These are phyloP conservation scores for Phyllotreta striolata DNA, from an alignment of 2,888 invertebrate species.

Conservation along the genomic window DNA sequence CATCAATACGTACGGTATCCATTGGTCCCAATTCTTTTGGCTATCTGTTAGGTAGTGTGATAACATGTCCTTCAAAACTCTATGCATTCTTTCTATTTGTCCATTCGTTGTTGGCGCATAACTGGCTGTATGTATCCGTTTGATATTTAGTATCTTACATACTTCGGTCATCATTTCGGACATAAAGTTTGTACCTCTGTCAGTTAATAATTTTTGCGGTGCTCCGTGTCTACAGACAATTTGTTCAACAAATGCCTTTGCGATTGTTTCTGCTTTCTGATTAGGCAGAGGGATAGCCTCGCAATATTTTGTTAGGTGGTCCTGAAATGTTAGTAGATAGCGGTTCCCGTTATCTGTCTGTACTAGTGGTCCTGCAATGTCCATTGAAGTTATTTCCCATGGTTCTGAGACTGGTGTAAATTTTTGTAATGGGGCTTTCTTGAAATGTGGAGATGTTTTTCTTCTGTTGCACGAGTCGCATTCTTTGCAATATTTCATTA, in stretches of 20 bases:
- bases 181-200: conserved; percentile 48
- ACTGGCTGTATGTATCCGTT: conserved; percentile 45
- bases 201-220: conserved; percentile 48
- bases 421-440: conserved; percentile 41
- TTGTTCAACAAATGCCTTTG: conserved; percentile 42
- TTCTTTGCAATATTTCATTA: conserved; percentile 40
- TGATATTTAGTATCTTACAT: conserved; percentile 44
- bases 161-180: conserved; percentile 45
- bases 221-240: conserved; percentile 47
- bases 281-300: conserved; percentile 48
- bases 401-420: conserved; percentile 38
- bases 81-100: conserved; percentile 49
- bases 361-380: conserved; percentile 49
- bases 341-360: conserved; percentile 41
- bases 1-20: conserved; percentile 47
- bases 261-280: conserved; percentile 46
- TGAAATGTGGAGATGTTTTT: conserved; percentile 42
- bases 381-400: conserved; percentile 44
- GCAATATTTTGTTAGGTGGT: conserved; percentile 46
- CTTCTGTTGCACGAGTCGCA: conserved; percentile 47
- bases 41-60: conserved; percentile 45
- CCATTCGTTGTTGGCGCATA: conserved; percentile 52
- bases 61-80: conserved; percentile 46
- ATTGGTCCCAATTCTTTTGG: conserved; percentile 48
- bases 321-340: conserved; percentile 49